Conservation (phyloP, 2,797 vertebrate species). For the Loriculus beryllinus region DNA sequence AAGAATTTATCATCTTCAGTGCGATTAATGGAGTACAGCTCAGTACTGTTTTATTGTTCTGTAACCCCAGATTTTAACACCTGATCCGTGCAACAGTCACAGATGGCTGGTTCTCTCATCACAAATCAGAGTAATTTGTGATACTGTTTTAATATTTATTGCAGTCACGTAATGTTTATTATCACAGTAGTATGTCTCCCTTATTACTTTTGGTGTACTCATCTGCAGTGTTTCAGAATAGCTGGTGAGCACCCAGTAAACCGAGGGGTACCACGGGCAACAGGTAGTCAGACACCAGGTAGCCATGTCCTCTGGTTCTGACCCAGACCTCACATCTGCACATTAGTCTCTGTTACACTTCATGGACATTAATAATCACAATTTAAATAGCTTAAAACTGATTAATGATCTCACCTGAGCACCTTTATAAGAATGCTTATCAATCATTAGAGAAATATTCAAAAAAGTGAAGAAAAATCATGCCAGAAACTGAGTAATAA, state of each 20-base stretch:
- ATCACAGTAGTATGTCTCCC: not conserved
- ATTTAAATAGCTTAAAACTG: not conserved
- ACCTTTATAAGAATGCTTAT: not conserved
- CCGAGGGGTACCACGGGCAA: not conserved
- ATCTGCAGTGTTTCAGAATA: not conserved
- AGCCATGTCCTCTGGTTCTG: not conserved
- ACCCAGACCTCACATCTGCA: not conserved
- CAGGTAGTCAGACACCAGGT: not conserved
- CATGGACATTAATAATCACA: not conserved
- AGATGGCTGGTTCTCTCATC: not conserved
- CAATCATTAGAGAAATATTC: conserved; percentile 12
- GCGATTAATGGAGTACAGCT: conserved; percentile 6
- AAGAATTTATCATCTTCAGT: not conserved
- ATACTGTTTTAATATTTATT: not conserved
- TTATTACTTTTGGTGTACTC: not conserved
- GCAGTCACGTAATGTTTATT: not conserved
- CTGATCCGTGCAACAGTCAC: not conserved
- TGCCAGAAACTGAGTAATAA: conserved; percentile 33
- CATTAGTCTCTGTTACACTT: not conserved
- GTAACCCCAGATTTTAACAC: conserved; percentile 1
- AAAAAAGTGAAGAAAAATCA: conserved; percentile 33
- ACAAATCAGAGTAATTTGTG: not conserved
- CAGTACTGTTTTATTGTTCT: not conserved
- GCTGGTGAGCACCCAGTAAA: not conserved
- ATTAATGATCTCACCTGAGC: conserved; percentile 18